Evolutionary conservation across 2,113 vertebrate genomes (phyloP).

Genomic region (Hepsetus odoe): DNA sequence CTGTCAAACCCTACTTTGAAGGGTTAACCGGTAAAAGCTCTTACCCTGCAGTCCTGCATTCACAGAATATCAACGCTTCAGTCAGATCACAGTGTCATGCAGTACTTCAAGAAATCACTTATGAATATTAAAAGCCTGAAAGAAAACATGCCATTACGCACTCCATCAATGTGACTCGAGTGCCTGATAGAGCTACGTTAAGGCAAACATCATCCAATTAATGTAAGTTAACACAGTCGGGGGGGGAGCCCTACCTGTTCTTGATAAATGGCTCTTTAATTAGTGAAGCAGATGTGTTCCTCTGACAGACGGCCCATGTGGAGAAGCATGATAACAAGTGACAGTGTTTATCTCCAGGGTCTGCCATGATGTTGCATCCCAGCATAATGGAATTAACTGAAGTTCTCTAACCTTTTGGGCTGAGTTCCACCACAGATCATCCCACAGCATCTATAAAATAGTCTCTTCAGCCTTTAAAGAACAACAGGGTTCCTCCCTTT

Average conservation of each 20-base stretch:
- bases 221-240: constrained; percentile 40
- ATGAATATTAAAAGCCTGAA: constrained; percentile 16
- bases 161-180: constrained; percentile 21
- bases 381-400: too few species aligned
- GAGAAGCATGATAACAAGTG: constrained; percentile 43
- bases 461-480: too few species aligned
- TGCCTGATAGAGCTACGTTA: constrained; percentile 15
- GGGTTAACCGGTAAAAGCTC: too few species aligned
- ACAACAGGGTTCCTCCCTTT: not conserved
- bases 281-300: constrained; percentile 26
- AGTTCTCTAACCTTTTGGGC: too few species aligned
- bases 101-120: not conserved
- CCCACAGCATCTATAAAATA: too few species aligned
- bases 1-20: too few species aligned
- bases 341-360: not conserved
- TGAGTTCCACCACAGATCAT: too few species aligned
- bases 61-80: too few species aligned
- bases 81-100: not conserved
- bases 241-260: constrained; percentile 32
- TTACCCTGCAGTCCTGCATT: not conserved
- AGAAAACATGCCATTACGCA: constrained; percentile 30
- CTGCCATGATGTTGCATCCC: not conserved
- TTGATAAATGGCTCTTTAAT: constrained; percentile 53
- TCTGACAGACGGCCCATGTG: constrained; percentile 32
- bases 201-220: constrained; percentile 48